Conservation (phyloP, 2,113 vertebrate genomes). For the Pseudopodoces humilis region DNA sequence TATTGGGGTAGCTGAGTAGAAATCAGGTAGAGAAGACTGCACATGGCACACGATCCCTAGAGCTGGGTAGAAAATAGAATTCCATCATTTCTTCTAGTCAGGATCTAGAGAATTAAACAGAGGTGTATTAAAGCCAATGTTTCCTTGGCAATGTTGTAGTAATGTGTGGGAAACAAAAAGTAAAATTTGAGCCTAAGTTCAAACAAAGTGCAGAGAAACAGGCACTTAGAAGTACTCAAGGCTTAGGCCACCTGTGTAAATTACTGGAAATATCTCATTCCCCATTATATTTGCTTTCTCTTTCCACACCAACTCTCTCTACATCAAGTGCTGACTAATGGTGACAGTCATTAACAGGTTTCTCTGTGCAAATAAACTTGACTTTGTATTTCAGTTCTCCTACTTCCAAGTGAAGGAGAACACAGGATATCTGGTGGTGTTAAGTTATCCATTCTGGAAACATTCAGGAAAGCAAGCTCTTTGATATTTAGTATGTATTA, state of each 20-base stretch:
- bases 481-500: background rate
- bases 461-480: background rate
- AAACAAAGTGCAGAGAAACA: background rate
- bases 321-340: background rate
- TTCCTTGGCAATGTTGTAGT: background rate
- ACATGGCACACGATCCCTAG: rapidly evolving
- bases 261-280: background rate
- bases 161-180: background rate
- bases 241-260: background rate
- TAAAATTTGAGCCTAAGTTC: background rate
- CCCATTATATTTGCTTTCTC: background rate
- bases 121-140: background rate
- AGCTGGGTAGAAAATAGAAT: background rate
- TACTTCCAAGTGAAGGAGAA: background rate
- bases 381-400: background rate
- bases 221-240: background rate
- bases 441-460: background rate
- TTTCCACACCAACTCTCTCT: background rate
- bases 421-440: background rate
- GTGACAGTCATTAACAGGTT: background rate
- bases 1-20: background rate
- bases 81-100: background rate
- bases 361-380: background rate
- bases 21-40: background rate
- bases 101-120: background rate